Percentiles rank a stretch among this genome's conserved stretches.
Conservation (phyloP, 92 coral and sea anemone species). For the Epizoanthus scotinus region DNA sequence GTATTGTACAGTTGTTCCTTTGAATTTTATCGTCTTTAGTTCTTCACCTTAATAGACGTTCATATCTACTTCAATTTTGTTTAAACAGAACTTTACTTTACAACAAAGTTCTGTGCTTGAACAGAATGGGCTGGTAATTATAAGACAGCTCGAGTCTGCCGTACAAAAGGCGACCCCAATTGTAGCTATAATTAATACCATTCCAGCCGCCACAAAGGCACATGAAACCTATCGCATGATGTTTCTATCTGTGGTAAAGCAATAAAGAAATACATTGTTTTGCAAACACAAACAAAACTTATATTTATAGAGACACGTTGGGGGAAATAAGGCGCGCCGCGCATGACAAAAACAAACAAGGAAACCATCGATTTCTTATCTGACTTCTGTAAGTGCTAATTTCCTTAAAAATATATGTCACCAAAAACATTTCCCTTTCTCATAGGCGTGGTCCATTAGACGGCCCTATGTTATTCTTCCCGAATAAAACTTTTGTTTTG, state of each 20-base stretch:
- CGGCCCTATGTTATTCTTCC: no score
- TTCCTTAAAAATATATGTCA: no score
- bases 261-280: slow-evolving; percentile 15
- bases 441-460: no score
- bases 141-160: background rate
- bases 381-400: background rate
- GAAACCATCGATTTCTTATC: background rate
- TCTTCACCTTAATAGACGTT: no score
- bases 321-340: background rate
- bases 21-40: no score
- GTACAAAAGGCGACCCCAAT: background rate
- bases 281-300: slow-evolving; percentile 39
- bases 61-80: no score
- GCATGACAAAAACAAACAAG: slow-evolving; percentile 11
- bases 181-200: background rate
- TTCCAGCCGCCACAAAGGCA: slow-evolving; percentile 10
- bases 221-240: slow-evolving; percentile 28
- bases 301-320: slow-evolving; percentile 26
- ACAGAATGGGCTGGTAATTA: background rate
- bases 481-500: no score
- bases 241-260: slow-evolving; percentile 10
- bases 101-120: no score
- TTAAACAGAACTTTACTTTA: no score
- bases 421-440: no score
- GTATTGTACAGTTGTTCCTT: no score